Percentiles rank a stretch among this genome's conserved stretches.
These are phyloP conservation scores for Mycogona germanica DNA, from an alignment of 2,888 invertebrate species.

Conservation along the genomic window DNA sequence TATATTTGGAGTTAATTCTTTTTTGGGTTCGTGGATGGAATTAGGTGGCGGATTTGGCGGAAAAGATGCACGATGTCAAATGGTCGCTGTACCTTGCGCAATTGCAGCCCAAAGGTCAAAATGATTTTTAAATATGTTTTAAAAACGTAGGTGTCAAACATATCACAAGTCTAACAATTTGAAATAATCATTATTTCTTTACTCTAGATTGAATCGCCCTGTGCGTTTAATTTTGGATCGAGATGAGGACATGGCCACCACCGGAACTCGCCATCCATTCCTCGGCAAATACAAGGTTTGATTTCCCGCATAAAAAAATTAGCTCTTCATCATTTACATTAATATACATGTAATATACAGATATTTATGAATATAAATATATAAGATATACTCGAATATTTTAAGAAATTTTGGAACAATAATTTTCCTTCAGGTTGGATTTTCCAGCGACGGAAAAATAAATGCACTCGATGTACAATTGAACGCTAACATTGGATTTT, in stretches of 20 bases:
- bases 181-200: background rate
- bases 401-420: too few species aligned
- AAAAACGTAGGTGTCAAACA: background rate
- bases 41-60: slow-evolving; percentile 90
- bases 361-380: too few species aligned
- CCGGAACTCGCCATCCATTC: slow-evolving; percentile 84
- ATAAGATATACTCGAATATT: too few species aligned
- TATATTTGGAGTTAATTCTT: slow-evolving; percentile 6
- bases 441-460: slow-evolving; percentile 59
- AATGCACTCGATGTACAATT: slow-evolving; percentile 56
- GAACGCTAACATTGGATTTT: slow-evolving; percentile 72
- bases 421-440: slow-evolving; percentile 41
- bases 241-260: slow-evolving; percentile 85
- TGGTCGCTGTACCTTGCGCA: slow-evolving; percentile 58
- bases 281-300: slow-evolving; percentile 63
- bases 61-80: slow-evolving; percentile 64
- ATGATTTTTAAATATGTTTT: too few species aligned
- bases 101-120: slow-evolving; percentile 60
- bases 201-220: slow-evolving; percentile 53
- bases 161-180: too few species aligned
- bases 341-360: too few species aligned
- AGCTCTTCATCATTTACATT: too few species aligned
- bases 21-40: background rate
- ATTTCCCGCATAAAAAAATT: too few species aligned
- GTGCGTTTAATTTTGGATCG: slow-evolving; percentile 80